These are phyloP conservation scores for Carcinoscorpius rotundicauda DNA, from an alignment of 1,140 invertebrate genomes.

Conservation along the genomic window DNA sequence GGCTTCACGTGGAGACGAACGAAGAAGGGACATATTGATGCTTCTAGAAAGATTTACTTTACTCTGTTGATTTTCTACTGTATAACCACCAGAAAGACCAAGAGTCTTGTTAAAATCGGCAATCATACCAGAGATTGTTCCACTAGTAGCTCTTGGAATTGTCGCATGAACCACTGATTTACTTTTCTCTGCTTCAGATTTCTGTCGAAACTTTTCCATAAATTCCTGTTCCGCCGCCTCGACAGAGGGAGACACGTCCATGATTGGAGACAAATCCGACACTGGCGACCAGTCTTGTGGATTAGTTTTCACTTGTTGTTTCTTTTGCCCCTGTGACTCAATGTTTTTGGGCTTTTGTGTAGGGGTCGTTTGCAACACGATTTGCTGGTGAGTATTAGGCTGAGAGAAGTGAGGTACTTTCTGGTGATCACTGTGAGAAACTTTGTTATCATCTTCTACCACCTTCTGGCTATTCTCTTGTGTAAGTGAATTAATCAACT, in stretches of 20 bases:
- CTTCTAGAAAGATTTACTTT: constrained; percentile 13
- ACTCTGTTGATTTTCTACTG: neutral
- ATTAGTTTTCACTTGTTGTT: constrained; percentile 31
- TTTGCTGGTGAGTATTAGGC: constrained; percentile 8
- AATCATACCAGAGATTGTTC: constrained; percentile 40
- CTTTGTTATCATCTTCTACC: constrained; percentile 7
- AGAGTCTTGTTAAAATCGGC: constrained; percentile 38
- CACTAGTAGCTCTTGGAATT: constrained; percentile 25
- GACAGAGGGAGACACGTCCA: constrained; percentile 40
- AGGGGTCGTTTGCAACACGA: constrained; percentile 3
- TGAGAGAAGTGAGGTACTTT: neutral
- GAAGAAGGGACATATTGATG: constrained; percentile 36
- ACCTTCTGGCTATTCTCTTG: neutral
- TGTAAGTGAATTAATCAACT: neutral
- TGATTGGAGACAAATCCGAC: constrained; percentile 38
- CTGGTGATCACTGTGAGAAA: constrained; percentile 11
- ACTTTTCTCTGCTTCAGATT: neutral
- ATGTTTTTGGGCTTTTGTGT: constrained; percentile 27
- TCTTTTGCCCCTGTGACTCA: constrained; percentile 34
- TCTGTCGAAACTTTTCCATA: constrained; percentile 28
- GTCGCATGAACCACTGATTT: neutral
- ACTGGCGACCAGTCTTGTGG: constrained; percentile 37
- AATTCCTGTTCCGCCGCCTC: constrained; percentile 39
- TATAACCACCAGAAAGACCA: constrained; percentile 12
- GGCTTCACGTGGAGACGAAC: constrained; percentile 10